These are phyloP conservation scores for Apamea sordens DNA, from an alignment of 2,888 invertebrate species.

Conservation along the genomic window DNA sequence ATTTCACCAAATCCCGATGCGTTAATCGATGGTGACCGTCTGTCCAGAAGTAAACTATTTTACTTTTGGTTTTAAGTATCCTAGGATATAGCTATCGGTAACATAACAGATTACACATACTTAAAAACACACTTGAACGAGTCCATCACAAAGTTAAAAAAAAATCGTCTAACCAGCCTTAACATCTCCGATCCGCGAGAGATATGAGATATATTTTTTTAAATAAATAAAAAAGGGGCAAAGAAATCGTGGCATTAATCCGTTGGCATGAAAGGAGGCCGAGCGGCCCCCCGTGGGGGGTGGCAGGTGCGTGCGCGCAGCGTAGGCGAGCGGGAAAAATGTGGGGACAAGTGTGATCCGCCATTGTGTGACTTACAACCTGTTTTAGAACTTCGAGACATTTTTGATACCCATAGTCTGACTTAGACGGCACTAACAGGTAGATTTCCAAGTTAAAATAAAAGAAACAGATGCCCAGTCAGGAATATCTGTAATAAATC, in stretches of 20 bases:
- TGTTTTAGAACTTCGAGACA: constrained; percentile 29
- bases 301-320: constrained; percentile 84
- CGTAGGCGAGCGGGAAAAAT: constrained; percentile 66
- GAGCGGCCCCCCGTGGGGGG: constrained; percentile 80
- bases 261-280: constrained; percentile 79
- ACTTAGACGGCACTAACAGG: accelerated
- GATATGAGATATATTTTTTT: constrained; percentile 64
- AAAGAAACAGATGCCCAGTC: neutral
- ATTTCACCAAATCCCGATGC: too few species aligned
- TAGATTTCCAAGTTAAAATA: neutral
- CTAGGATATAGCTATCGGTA: neutral
- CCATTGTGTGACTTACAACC: constrained; percentile 33
- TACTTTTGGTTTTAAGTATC: neutral
- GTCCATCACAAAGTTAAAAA: neutral
- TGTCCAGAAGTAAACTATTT: neutral
- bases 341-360: constrained; percentile 66
- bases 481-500: neutral
- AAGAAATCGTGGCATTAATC: constrained; percentile 82
- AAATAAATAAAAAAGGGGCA: constrained; percentile 71
- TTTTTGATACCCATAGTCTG: constrained; percentile 1
- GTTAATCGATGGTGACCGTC: neutral
- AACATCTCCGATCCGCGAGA: constrained; percentile 57
- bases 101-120: neutral
- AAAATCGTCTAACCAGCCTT: constrained; percentile 38
- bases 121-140: neutral